Percentiles rank a stretch among this genome's conserved stretches.
These are phyloP conservation scores for Hypomesus transpacificus DNA, from an alignment of 2,113 vertebrate species.

Conservation along the genomic window DNA sequence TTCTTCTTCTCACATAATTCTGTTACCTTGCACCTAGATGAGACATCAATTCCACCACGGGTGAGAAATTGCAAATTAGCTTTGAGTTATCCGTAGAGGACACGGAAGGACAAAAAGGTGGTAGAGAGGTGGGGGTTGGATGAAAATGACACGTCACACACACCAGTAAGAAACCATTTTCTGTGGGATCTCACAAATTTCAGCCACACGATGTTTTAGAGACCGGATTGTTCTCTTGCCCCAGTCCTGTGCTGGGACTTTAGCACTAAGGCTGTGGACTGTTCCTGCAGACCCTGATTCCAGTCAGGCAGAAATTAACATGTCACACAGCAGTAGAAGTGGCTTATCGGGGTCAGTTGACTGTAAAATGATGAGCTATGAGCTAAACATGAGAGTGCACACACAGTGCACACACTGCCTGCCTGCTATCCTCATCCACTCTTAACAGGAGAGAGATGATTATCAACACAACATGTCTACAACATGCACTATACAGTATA, in stretches of 20 bases:
- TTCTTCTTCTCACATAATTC: slow-evolving; percentile 53
- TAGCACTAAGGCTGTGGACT: slow-evolving; percentile 7
- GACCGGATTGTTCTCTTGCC: slow-evolving; percentile 40
- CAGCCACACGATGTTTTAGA: slow-evolving; percentile 46
- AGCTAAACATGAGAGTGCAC: slow-evolving; percentile 7
- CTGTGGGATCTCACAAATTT: slow-evolving; percentile 39
- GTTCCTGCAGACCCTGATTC: slow-evolving; percentile 10
- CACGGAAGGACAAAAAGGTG: slow-evolving; percentile 66
- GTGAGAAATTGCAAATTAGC: slow-evolving; percentile 68
- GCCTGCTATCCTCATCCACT: neutral
- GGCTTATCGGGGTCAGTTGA: slow-evolving; percentile 39
- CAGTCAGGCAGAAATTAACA: slow-evolving; percentile 36
- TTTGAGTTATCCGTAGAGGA: slow-evolving; percentile 62
- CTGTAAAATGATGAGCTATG: slow-evolving; percentile 40
- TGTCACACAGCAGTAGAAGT: slow-evolving; percentile 16
- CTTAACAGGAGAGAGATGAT: neutral
- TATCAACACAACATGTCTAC: too few relatives aligned
- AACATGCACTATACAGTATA: too few relatives aligned
- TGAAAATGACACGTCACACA: slow-evolving; percentile 49
- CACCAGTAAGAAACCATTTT: slow-evolving; percentile 46
- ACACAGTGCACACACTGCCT: neutral
- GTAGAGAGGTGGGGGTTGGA: slow-evolving; percentile 55
- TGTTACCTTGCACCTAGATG: slow-evolving; percentile 63
- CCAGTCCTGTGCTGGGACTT: slow-evolving; percentile 11
- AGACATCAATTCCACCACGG: slow-evolving; percentile 61